Evolutionary conservation across 2,888 invertebrate species (phyloP), one percentile per base, ranked within the genome.

Genomic region (Ypsolopha scabrella): DNA sequence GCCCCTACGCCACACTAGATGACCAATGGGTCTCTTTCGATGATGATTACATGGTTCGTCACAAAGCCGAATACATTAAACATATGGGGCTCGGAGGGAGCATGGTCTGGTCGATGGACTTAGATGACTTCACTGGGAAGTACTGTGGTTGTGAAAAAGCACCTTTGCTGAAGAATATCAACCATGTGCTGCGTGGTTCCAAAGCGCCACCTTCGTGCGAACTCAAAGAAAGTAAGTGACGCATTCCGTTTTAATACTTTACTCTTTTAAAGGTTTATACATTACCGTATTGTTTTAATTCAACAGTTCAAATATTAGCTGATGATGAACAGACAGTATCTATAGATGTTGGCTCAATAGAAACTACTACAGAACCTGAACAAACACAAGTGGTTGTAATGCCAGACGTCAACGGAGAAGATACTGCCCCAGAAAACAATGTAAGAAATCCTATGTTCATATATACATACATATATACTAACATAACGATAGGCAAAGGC

Each of bases 21-120:
- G 94, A 96, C 69, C 97, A 97, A 65, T 97, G 97, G 97, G 96
- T 96, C 6, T 94, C 95, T 7, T 97, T 95, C 64, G 97, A 97
- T 67, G 97, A 97, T 70, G 90, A 92, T 38, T 89, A 90, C 38
- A 96, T 95, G 90, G 91, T 95, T 14, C 88, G 91, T 35, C 91
- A 94, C 61, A 97, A 97, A 75, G 91, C 95, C 3, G 92, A 94
- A 63, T 95, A 92, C 64, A 90, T 95, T 7, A 91, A 92, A 55
- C 89, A 91, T 1, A 92, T 94, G 88, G 92, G 91, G 0, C 83
- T 97, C 4, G 96, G 93, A 11, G 96, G 96, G 38, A 92, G 92
- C 43, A 96, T 96, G 95, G 91, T 95, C 24, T 96, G 96, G 96
- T 93, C 96, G 0, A 78, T 96, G 10, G 96, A 96, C 73, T 78